phyloP scores from a whole-genome alignment of 2,113 vertebrate genomes.

The Hippocampus zosterae region DNA sequence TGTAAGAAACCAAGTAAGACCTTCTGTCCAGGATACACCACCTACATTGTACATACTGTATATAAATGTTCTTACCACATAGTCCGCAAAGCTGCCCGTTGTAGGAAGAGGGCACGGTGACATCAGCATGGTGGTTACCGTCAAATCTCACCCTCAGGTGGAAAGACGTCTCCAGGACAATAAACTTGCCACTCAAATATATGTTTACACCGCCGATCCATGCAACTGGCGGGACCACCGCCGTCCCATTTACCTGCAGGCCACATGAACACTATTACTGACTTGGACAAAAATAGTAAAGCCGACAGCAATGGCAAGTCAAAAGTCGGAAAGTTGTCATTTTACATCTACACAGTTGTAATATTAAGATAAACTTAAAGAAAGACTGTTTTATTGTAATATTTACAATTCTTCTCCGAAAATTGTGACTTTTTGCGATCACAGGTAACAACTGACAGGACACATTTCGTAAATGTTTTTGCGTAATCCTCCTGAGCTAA shows the following conservation, averaged over 20 bases:
- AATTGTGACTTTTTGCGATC: too few species aligned
- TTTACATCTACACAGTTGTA: neutral
- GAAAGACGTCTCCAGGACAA: constrained; percentile 79
- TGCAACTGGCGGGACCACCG: constrained; percentile 68
- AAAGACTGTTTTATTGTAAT: too few species aligned
- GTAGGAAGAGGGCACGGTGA: constrained; percentile 75
- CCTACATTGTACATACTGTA: neutral
- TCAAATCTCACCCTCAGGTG: constrained; percentile 81
- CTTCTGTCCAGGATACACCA: neutral
- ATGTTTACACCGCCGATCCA: constrained; percentile 64
- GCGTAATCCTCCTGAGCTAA: too few species aligned
- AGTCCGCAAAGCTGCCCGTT: constrained; percentile 79
- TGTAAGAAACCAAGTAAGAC: neutral
- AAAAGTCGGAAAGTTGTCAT: neutral
- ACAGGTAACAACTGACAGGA: neutral
- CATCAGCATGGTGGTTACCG: constrained; percentile 83
- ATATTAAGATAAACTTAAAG: neutral
- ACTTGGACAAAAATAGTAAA: neutral
- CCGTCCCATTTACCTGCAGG: constrained; percentile 74
- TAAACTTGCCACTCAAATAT: constrained; percentile 78
- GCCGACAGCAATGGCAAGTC: too few species aligned
- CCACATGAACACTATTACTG: neutral
- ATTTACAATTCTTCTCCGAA: too few species aligned
- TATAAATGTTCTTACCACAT: constrained; percentile 75
- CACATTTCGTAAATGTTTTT: too few species aligned